These are phyloP conservation scores for Camponotus vicinus DNA, from an alignment of 1,140 invertebrate species.

Conservation along the genomic window DNA sequence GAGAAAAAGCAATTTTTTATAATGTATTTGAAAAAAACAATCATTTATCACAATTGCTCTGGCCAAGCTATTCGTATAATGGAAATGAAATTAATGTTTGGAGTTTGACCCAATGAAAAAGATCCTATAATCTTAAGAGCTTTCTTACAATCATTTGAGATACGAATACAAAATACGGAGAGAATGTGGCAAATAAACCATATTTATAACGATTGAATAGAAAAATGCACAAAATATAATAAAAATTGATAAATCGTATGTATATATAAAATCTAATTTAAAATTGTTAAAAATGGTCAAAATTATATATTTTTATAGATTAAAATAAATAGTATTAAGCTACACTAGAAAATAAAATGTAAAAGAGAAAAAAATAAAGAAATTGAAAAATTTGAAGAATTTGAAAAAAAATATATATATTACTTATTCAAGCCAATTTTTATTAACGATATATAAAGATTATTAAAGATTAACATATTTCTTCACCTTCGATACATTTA, in stretches of 20 bases:
- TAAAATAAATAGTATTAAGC: background rate
- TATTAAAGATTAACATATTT: conserved; percentile 8
- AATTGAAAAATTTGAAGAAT: background rate
- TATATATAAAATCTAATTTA: background rate
- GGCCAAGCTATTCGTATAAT: conserved; percentile 32
- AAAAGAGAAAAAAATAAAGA: background rate
- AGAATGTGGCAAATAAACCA: conserved; percentile 10
- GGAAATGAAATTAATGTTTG: conserved; percentile 68
- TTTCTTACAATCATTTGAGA: conserved; percentile 60
- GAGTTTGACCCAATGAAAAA: conserved; percentile 29
- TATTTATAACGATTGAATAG: conserved; percentile 20
- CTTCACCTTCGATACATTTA: background rate
- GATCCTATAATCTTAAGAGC: conserved; percentile 70
- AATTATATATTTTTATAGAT: background rate
- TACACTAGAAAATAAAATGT: background rate
- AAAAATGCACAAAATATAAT: background rate
- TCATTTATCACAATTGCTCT: conserved; percentile 50
- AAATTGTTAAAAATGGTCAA: background rate
- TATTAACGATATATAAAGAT: background rate
- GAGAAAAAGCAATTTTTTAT: conserved; percentile 17
- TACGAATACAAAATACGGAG: conserved; percentile 26
- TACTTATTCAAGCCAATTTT: background rate
- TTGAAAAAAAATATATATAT: background rate
- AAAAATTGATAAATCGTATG: background rate
- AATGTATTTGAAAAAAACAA: conserved; percentile 33